Percentiles rank a stretch among this genome's conserved stretches.
phyloP scores from a whole-genome alignment of 1,140 invertebrate genomes.

The Zaprionus ornatus region DNA sequence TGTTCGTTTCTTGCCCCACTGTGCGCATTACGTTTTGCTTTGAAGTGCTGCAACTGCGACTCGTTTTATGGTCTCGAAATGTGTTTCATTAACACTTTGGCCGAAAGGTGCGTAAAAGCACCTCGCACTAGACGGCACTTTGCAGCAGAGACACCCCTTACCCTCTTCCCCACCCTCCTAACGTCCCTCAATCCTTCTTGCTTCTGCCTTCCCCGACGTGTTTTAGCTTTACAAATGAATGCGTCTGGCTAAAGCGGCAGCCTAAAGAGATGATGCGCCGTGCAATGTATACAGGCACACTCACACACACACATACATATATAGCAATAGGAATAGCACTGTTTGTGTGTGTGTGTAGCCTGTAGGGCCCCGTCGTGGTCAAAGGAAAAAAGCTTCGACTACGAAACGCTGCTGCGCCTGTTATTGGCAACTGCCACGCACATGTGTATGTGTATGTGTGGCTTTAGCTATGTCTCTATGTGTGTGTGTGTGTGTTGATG shows the following conservation, averaged over 20 bases:
- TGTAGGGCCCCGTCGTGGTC: constrained; percentile 57
- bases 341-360: constrained; percentile 1
- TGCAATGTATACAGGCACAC: not conserved
- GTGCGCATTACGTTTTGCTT: constrained; percentile 22
- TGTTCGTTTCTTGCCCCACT: constrained; percentile 2
- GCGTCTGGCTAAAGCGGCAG: constrained; percentile 58
- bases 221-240: constrained; percentile 77
- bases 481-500: constrained; percentile 20
- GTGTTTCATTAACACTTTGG: constrained; percentile 79
- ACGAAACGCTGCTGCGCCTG: constrained; percentile 68
- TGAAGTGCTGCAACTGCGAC: constrained; percentile 17
- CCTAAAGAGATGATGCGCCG: constrained; percentile 45
- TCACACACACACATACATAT: not conserved
- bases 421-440: constrained; percentile 69
- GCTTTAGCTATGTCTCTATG: constrained; percentile 4
- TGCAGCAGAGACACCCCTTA: not conserved
- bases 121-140: constrained; percentile 19
- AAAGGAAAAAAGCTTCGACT: constrained; percentile 76
- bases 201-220: constrained; percentile 4
- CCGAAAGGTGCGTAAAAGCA: constrained; percentile 73
- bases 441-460: constrained; percentile 37
- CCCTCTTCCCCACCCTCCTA: not conserved
- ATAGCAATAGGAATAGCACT: not conserved
- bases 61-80: constrained; percentile 60
- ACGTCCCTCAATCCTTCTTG: constrained; percentile 10